phyloP scores from a whole-genome alignment of 2,888 invertebrate species.

The Drosophila anomalata region DNA sequence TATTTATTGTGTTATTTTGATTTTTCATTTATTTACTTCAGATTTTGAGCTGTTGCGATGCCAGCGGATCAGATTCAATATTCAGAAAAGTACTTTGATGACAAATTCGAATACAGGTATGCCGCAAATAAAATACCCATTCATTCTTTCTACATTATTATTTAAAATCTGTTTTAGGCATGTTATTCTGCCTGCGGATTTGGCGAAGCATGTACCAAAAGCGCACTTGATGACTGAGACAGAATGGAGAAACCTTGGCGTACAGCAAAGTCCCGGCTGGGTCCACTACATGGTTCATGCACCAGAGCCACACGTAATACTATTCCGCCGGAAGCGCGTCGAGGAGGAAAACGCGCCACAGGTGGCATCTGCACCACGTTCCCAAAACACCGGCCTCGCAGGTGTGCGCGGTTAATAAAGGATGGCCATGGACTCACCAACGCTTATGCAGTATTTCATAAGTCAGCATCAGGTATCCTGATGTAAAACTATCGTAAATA shows the following conservation, averaged over 20 bases:
- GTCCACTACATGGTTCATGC: constrained; percentile 89
- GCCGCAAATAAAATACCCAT: neutral
- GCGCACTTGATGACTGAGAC: constrained; percentile 96
- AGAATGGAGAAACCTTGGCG: constrained; percentile 97
- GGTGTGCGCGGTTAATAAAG: constrained; percentile 45
- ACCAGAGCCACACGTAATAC: constrained; percentile 94
- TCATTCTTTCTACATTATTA: neutral
- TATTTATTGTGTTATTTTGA: constrained; percentile 13
- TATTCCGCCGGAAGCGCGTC: constrained; percentile 88
- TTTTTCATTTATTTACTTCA: constrained; percentile 17
- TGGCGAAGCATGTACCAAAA: constrained; percentile 93
- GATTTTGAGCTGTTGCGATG: constrained; percentile 83
- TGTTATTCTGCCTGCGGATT: constrained; percentile 93
- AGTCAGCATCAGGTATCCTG: constrained; percentile 54
- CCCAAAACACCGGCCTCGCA: constrained; percentile 21
- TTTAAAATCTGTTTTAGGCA: constrained; percentile 87
- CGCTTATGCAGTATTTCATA: constrained; percentile 58
- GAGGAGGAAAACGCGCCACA: constrained; percentile 45
- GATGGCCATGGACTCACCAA: constrained; percentile 28
- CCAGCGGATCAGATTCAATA: constrained; percentile 94
- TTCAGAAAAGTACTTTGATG: constrained; percentile 95
- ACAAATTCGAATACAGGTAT: constrained; percentile 94
- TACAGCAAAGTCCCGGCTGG: constrained; percentile 97
- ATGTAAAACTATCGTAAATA: constrained; percentile 60
- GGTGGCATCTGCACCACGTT: constrained; percentile 9